A percentile compares a stretch with the other conserved stretches of the same genome.
These are phyloP conservation scores for Drosophila varians DNA, from an alignment of 1,140 invertebrate species.

Conservation along the genomic window DNA sequence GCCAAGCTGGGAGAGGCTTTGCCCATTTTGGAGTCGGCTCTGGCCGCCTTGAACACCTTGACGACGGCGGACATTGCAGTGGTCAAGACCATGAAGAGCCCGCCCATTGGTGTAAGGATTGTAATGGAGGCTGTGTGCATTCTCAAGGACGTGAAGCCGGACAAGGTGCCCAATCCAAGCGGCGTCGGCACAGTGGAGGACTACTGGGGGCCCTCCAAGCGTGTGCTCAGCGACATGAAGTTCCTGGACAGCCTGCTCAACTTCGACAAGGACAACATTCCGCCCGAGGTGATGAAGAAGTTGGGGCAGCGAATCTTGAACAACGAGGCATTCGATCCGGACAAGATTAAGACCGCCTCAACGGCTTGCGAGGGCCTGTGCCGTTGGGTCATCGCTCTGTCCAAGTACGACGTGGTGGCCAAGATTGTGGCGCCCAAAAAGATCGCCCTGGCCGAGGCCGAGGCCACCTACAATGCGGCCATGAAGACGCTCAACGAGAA, in stretches of 20 bases:
- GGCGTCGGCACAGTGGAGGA: slow-evolving; percentile 93
- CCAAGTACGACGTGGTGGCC: slow-evolving; percentile 96
- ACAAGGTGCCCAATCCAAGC: slow-evolving; percentile 86
- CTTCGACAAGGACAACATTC: slow-evolving; percentile 97
- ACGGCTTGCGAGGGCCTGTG: slow-evolving; percentile 93
- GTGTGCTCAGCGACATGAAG: slow-evolving; percentile 94
- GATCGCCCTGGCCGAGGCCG: slow-evolving; percentile 90
- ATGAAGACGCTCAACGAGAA: slow-evolving; percentile 90
- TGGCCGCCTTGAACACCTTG: slow-evolving; percentile 95
- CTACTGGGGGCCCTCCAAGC: slow-evolving; percentile 96
- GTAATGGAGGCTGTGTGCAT: slow-evolving; percentile 99
- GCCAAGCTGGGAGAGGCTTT: slow-evolving; percentile 96
- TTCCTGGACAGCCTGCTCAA: slow-evolving; percentile 93
- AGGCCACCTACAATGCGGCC: slow-evolving; percentile 88
- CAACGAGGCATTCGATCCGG: slow-evolving; percentile 95
- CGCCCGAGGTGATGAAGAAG: slow-evolving; percentile 91
- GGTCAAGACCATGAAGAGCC: slow-evolving; percentile 99
- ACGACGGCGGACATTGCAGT: slow-evolving; percentile 96
- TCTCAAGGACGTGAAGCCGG: slow-evolving; percentile 88
- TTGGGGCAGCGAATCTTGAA: slow-evolving; percentile 92
- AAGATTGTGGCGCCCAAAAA: slow-evolving; percentile 95
- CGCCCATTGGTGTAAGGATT: slow-evolving; percentile 95
- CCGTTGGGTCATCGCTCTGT: slow-evolving; percentile 96
- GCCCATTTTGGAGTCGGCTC: slow-evolving; percentile 95
- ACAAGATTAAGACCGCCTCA: slow-evolving; percentile 92